These are phyloP conservation scores for Daphoenositta chrysoptera DNA, from an alignment of 2,113 vertebrate genomes.

Conservation along the genomic window DNA sequence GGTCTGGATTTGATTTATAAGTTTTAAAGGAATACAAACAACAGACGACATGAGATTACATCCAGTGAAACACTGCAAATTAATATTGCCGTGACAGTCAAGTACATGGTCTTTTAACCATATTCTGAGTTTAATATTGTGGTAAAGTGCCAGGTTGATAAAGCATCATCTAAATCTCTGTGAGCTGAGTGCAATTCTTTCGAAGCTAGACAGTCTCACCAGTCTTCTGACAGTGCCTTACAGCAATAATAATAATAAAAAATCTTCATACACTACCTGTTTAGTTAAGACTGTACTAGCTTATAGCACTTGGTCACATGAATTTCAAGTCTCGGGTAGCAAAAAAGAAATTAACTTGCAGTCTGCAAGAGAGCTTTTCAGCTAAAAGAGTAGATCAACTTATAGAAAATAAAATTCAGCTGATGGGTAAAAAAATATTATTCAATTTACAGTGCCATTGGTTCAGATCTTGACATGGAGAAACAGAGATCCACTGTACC, in stretches of 20 bases:
- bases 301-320: neutral
- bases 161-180: slow-evolving; percentile 26
- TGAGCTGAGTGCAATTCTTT: slow-evolving; percentile 11
- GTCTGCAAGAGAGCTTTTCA: neutral
- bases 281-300: slow-evolving; percentile 1
- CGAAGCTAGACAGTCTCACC: neutral
- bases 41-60: slow-evolving; percentile 31
- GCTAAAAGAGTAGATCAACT: neutral
- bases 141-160: slow-evolving; percentile 1
- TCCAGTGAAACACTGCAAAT: slow-evolving; percentile 42
- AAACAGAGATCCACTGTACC: neutral
- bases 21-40: slow-evolving; percentile 59
- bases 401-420: neutral
- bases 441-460: neutral
- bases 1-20: slow-evolving; percentile 68
- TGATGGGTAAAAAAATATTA: neutral
- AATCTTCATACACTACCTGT: neutral
- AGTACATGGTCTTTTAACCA: slow-evolving; percentile 13
- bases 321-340: neutral
- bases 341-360: slow-evolving; percentile 2
- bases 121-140: neutral
- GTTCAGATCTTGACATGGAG: neutral
- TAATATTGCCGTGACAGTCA: slow-evolving; percentile 26
- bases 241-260: slow-evolving; percentile 42
- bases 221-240: slow-evolving; percentile 19